Conservation (phyloP, 1,140 invertebrate genomes). For the Penaeus japonicus region DNA sequence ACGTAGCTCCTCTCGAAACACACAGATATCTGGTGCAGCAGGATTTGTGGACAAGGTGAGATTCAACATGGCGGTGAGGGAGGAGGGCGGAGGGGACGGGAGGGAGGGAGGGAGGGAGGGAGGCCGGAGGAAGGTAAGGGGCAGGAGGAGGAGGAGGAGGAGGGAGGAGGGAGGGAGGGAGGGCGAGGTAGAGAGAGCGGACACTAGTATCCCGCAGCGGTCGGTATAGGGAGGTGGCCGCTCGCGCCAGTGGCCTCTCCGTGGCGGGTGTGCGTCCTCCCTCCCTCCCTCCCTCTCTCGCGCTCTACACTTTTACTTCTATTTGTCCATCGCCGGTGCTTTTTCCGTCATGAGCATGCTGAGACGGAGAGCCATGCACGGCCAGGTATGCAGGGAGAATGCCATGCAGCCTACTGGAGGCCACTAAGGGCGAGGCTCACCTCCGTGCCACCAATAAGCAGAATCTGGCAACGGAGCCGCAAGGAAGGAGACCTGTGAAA, state of each 20-base stretch:
- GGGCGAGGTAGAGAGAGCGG: conserved; percentile 34
- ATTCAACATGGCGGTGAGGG: conserved; percentile 47
- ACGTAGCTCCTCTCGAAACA: neutral
- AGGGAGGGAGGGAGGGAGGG: neutral
- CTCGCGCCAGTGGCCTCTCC: conserved; percentile 31
- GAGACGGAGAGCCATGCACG: neutral
- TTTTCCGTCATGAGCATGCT: neutral
- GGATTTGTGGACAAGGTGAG: conserved; percentile 11
- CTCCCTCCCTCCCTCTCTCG: conserved; percentile 7
- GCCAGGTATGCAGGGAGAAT: no score
- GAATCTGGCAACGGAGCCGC: conserved; percentile 26
- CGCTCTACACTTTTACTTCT: neutral
- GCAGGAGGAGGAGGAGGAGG: neutral
- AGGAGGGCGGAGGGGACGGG: neutral
- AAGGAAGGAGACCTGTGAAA: conserved; percentile 43
- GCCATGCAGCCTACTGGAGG: neutral
- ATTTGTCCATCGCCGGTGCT: neutral
- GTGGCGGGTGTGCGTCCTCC: conserved; percentile 35
- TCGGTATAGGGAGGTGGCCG: conserved; percentile 38
- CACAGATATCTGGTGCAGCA: neutral
- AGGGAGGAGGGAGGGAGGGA: neutral
- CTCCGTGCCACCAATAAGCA: neutral
- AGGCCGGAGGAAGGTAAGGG: neutral
- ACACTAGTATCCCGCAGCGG: conserved; percentile 44
- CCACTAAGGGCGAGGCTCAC: neutral